These are phyloP conservation scores for Oryzias curvinotus DNA, from an alignment of 2,113 vertebrate genomes.

Conservation along the genomic window DNA sequence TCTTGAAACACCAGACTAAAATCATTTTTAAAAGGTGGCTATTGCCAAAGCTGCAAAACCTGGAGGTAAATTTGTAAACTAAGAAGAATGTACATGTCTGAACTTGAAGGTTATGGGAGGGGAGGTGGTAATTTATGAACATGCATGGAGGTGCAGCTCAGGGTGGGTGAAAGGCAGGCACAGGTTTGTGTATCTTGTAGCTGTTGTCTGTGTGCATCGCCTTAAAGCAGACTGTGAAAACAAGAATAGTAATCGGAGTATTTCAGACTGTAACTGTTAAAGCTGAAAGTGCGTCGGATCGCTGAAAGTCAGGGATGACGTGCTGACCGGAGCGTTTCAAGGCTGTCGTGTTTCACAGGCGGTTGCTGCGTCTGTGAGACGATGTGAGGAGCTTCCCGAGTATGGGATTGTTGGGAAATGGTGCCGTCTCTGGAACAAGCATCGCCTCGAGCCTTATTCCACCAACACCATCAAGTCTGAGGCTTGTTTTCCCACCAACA, in stretches of 20 bases:
- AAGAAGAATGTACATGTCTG: slow-evolving; percentile 65
- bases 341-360: no score
- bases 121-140: slow-evolving; percentile 27
- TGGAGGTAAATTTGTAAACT: slow-evolving; percentile 74
- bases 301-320: no score
- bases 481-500: slow-evolving; percentile 42
- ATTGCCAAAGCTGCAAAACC: slow-evolving; percentile 62
- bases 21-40: slow-evolving; percentile 24
- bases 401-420: slow-evolving; percentile 6
- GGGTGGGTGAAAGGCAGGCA: slow-evolving; percentile 12
- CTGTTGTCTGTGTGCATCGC: slow-evolving; percentile 1
- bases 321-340: no score
- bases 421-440: slow-evolving; percentile 40
- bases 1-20: slow-evolving; percentile 9
- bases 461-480: slow-evolving; percentile 43
- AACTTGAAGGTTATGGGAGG: slow-evolving; percentile 69
- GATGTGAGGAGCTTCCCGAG: slow-evolving; percentile 24
- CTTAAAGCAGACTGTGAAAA: neutral
- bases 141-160: slow-evolving; percentile 49
- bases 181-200: slow-evolving; percentile 6
- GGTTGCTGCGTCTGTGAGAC: neutral
- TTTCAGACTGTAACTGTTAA: neutral
- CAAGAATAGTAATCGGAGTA: neutral
- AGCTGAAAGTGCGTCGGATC: neutral
- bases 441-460: slow-evolving; percentile 63